Evolutionary conservation across 2,797 vertebrate species (phyloP), one percentile per base, ranked within the genome.

Genomic region (Sebastes kiyomatsui): DNA sequence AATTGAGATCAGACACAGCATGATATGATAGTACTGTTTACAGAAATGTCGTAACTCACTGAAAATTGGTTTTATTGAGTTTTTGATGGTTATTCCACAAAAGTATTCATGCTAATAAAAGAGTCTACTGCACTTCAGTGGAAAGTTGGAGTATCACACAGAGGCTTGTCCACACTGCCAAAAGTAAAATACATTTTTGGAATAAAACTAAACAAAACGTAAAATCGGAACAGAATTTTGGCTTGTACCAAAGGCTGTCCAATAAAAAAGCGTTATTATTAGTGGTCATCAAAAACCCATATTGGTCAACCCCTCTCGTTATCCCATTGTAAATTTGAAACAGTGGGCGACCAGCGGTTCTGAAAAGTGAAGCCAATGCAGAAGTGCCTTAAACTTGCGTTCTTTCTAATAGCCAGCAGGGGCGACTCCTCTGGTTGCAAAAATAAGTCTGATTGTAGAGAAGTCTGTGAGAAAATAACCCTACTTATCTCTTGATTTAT

Each of bases 1-100:
- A 16, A 7, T 32, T 61, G 58, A 73, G 42, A 59, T 61, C 61
- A 62, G 8, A 73, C 65, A 10, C 55, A 61, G n/a, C 18, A 28
- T 46, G 54, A 72, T 64, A 30, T 27, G 14, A 28, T 22, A 14
- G 9, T 42, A 23, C 9, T 18, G 56, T 79, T 78, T 65, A 35
- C 49, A 68, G 35, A 22, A 75, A 33, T 9, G 22, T 27, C 9
- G 1, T 58, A 70, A 82, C 20, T 49, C 56, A 16, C 32, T 49
- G 32, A 25, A 42, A 56, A 62, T 22, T 12, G 11, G 14, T 72
- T 79, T 70, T 62, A 35, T 32, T 64, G 5, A 18, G 2, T 67
- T 69, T 76, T 77, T 79, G 13, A 80, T 20, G 35, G 61, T 64
- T 46, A 80, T 70, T 75, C 62, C n/a, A 79, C 30, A 62, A 73